Percentiles rank a stretch among this genome's conserved stretches.
These are phyloP conservation scores for Heliocidaris tuberculata DNA, from an alignment of 35 echinoderm and acorn worm genomes.

Conservation along the genomic window DNA sequence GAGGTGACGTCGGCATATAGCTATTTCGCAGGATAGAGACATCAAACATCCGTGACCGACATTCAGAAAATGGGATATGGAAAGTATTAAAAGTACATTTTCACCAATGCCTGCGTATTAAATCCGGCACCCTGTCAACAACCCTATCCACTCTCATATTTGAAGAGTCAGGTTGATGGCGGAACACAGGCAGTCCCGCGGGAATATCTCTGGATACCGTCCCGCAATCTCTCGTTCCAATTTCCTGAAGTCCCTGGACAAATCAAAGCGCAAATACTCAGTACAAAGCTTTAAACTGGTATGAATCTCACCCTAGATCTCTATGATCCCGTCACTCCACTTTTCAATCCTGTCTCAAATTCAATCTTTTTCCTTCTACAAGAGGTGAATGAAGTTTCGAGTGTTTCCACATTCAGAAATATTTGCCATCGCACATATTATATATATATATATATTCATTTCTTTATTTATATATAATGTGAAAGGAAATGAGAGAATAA, in stretches of 20 bases:
- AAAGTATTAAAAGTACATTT: not conserved
- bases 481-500: no score
- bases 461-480: no score
- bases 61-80: not conserved
- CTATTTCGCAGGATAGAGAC: not conserved
- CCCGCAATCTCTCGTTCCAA: conserved; percentile 7
- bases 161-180: not conserved
- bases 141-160: not conserved
- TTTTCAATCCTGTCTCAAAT: not conserved
- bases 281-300: not conserved
- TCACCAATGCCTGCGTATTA: not conserved
- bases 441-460: no score
- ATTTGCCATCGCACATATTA: no score
- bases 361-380: not conserved
- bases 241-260: not conserved
- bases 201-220: not conserved
- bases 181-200: not conserved
- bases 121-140: not conserved
- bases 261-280: not conserved
- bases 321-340: not conserved
- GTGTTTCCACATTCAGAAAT: no score
- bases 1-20: not conserved
- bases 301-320: not conserved
- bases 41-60: not conserved
- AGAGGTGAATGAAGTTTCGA: not conserved